Conservation (phyloP, 2,113 vertebrate species). For the Gambusia affinis region DNA sequence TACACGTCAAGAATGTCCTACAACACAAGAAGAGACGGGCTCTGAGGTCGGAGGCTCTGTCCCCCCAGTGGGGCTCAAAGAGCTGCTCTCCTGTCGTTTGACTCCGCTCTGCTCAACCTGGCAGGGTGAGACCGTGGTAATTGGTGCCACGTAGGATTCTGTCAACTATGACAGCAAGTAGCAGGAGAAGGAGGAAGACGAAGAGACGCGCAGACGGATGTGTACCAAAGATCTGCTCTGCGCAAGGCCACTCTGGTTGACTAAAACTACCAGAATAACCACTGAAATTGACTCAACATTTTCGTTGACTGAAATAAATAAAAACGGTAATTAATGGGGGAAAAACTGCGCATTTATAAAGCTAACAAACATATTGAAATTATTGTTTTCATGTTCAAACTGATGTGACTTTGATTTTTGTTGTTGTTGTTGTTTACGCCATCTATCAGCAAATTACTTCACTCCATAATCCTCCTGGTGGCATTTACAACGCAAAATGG, state of each 20-base stretch:
- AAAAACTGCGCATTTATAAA: too few species aligned
- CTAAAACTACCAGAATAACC: too few species aligned
- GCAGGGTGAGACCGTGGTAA: conserved; percentile 50
- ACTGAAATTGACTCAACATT: too few species aligned
- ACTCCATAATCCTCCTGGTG: too few species aligned
- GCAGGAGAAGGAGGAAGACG: conserved; percentile 31
- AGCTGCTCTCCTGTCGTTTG: conserved; percentile 42
- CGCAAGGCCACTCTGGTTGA: background rate
- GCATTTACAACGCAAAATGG: too few species aligned
- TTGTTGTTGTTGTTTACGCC: too few species aligned
- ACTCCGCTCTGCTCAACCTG: conserved; percentile 28
- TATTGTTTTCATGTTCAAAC: too few species aligned
- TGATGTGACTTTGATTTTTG: too few species aligned
- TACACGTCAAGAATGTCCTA: background rate
- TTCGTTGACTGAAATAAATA: too few species aligned
- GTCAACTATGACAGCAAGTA: conserved; percentile 49
- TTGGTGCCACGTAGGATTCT: conserved; percentile 62
- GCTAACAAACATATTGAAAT: too few species aligned
- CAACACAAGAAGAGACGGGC: background rate
- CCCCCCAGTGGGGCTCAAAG: conserved; percentile 28
- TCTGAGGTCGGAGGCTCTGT: conserved; percentile 2
- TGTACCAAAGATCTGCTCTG: background rate
- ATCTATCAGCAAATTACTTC: too few species aligned
- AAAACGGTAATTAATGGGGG: too few species aligned
- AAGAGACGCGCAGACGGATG: conserved; percentile 7